phyloP scores from a whole-genome alignment of 37 sponge, comb jelly and placozoan genomes.

The Amphimedon queenslandica region DNA sequence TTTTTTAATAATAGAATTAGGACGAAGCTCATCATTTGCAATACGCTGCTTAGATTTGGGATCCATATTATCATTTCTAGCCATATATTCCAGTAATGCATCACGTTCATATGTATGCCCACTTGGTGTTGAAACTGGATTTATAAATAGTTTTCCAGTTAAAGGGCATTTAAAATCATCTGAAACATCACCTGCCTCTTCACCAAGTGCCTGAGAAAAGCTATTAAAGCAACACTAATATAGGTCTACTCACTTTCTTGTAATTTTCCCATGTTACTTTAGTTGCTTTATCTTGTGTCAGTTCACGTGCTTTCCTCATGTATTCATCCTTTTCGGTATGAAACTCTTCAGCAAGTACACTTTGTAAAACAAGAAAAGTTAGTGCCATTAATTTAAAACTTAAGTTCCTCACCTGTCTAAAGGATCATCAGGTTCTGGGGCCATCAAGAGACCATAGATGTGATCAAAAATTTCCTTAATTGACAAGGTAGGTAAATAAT shows the following conservation, averaged over 20 bases:
- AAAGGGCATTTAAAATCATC: slow-evolving; percentile 15
- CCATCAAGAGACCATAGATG: slow-evolving; percentile 28
- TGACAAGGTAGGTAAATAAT: slow-evolving; percentile 6
- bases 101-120: slow-evolving; percentile 21
- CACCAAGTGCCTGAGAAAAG: not conserved
- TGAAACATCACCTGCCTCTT: not conserved
- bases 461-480: slow-evolving; percentile 14
- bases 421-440: slow-evolving; percentile 41
- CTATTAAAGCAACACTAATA: too few relatives aligned
- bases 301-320: not conserved
- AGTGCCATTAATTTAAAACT: not conserved
- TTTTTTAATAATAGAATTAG: slow-evolving; percentile 4
- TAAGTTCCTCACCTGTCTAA: slow-evolving; percentile 20
- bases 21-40: not conserved
- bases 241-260: not conserved
- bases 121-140: slow-evolving; percentile 25
- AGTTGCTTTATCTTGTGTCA: not conserved
- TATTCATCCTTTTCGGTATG: not conserved
- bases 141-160: slow-evolving; percentile 6
- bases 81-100: slow-evolving; percentile 16
- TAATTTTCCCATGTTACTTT: not conserved
- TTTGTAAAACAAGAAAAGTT: not conserved
- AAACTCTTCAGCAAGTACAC: slow-evolving; percentile 4
- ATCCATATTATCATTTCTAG: slow-evolving; percentile 7
- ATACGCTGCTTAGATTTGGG: not conserved